phyloP scores from a whole-genome alignment of 1,140 invertebrate genomes.

The Drosophila guanche region DNA sequence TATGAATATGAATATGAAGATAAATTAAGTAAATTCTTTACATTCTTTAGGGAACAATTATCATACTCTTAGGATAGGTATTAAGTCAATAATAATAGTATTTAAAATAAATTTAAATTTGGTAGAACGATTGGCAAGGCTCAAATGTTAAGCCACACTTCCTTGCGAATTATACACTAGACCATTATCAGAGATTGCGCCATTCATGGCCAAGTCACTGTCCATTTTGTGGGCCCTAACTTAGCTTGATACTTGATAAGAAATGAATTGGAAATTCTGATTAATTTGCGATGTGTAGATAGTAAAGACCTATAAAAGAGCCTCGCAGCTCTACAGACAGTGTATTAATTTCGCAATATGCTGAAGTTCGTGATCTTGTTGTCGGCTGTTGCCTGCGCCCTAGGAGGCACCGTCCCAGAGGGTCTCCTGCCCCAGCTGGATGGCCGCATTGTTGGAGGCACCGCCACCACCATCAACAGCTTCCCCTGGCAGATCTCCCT shows the following conservation, averaged over 20 bases:
- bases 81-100: no score
- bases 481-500: slow-evolving; percentile 86
- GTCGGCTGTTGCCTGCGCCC: slow-evolving; percentile 66
- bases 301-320: slow-evolving; percentile 35
- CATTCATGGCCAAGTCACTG: no score
- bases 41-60: no score
- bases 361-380: slow-evolving; percentile 78
- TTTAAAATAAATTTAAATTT: no score
- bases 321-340: neutral
- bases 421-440: slow-evolving; percentile 72
- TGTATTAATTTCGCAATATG: slow-evolving; percentile 60
- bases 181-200: no score
- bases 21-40: no score
- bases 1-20: no score
- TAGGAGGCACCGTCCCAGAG: slow-evolving; percentile 65
- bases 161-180: no score
- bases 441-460: slow-evolving; percentile 85
- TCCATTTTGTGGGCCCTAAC: neutral
- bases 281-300: slow-evolving; percentile 1
- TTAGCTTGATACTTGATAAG: neutral
- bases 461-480: slow-evolving; percentile 83
- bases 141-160: no score
- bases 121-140: no score
- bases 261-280: slow-evolving; percentile 20
- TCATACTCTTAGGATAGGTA: no score